Evolutionary conservation across 1,140 invertebrate genomes (phyloP), one percentile per base, ranked within the genome.

Genomic region (Drosophila carrolli): DNA sequence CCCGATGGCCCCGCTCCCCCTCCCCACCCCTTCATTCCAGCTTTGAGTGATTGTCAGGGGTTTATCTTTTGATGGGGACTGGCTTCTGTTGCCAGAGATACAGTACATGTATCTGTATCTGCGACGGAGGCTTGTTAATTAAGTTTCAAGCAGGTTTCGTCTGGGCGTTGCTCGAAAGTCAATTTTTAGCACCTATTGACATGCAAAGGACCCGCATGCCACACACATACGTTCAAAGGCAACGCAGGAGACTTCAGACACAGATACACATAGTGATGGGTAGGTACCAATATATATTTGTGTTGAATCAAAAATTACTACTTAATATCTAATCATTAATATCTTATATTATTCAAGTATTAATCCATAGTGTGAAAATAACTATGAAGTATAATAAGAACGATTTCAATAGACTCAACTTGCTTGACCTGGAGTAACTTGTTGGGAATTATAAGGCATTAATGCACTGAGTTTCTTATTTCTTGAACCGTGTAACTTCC

Each of bases 101-200:
- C 60, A 40, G 65, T 41, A 23, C 51, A 19, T 51, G 35, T 67
- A 47, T 46, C 3, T 68, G 71, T 62, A 71, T 58, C 53, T 68
- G 56, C 51, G 37, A 35, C 27, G 71, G 65, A 62, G 71, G 63
- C 81, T 75, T 72, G 70, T 89, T 89, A 89, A 89, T 89, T 89
- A 89, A 89, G 84, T 85, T 89, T 84, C 73, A 58, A 72, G 72
- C 75, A 50, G 76, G 76, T 76, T 79, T 56, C 56, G 61, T 63
- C 78, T 57, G 81, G 56, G 48, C 75, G 78, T 75, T 74, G 79
- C 75, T 71, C 54, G 66, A 68, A 70, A 77, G 43, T 77, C 75
- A 80, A 83, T 83, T 89, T 80, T 88, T 88, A 88, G 84, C 84
- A 88, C 84, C 85, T 89, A 90, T 89, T 89, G 84, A 90, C 84